These are phyloP conservation scores for Echinarachnius parma DNA, from an alignment of 53 echinoderm and acorn worm species.

Conservation along the genomic window DNA sequence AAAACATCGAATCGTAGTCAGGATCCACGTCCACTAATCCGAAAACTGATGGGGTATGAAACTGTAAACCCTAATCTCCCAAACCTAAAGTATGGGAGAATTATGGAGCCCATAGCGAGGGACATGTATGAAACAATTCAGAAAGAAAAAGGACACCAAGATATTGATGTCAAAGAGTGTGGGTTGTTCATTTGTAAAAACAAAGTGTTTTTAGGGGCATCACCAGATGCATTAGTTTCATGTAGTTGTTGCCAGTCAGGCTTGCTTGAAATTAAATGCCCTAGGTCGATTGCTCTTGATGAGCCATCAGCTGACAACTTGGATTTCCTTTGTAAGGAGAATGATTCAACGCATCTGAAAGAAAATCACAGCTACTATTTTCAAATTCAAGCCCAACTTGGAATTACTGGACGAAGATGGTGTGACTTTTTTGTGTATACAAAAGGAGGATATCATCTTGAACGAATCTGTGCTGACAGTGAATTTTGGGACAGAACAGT, in stretches of 20 bases:
- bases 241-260: neutral
- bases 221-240: neutral
- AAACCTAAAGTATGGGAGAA: conserved; percentile 1
- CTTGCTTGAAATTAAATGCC: neutral
- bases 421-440: neutral
- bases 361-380: conserved; percentile 1
- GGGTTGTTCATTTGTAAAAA: neutral
- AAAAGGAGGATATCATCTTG: neutral
- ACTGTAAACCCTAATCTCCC: neutral
- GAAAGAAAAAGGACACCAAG: neutral
- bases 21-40: neutral
- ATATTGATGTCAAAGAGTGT: neutral
- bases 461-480: neutral
- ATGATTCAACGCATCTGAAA: conserved; percentile 1
- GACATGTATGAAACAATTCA: neutral
- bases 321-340: neutral
- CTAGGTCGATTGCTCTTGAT: neutral
- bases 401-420: neutral
- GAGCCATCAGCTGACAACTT: conserved; percentile 1
- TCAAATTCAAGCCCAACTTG: conserved; percentile 1
- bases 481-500: neutral
- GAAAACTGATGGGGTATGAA: neutral
- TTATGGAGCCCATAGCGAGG: neutral
- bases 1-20: neutral
- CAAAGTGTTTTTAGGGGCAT: neutral